Conservation (phyloP, 2,888 invertebrate genomes). For the Aelia acuminata region DNA sequence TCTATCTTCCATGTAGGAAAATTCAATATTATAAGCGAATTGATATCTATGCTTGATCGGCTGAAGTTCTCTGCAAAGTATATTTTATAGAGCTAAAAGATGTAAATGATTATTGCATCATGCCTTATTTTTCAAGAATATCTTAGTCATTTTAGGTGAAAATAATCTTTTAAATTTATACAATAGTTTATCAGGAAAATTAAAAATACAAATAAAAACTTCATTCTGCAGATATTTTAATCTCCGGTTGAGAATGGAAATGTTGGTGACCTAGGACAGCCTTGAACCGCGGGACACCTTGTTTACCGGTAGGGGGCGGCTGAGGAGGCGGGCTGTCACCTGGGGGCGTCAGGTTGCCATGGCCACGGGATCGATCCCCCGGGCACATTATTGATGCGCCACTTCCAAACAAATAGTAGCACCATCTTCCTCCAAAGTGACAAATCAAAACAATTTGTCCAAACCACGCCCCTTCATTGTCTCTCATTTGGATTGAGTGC, state of each 20-base stretch:
- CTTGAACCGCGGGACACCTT: background rate
- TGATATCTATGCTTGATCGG: too few relatives aligned
- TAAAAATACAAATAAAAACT: too few relatives aligned
- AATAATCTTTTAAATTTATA: too few relatives aligned
- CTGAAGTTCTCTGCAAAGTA: too few relatives aligned
- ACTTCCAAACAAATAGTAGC: slow-evolving; percentile 42
- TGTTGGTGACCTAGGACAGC: background rate
- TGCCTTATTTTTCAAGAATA: too few relatives aligned
- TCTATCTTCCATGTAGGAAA: too few relatives aligned
- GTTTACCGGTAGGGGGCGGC: slow-evolving; percentile 15
- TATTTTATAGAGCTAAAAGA: too few relatives aligned
- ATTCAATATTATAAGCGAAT: too few relatives aligned
- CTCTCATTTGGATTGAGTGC: background rate
- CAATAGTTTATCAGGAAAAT: too few relatives aligned
- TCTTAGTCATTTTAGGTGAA: too few relatives aligned
- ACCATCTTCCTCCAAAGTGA: background rate
- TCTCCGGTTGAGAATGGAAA: background rate
- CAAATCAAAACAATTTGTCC: slow-evolving; percentile 53
- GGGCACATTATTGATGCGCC: slow-evolving; percentile 53
- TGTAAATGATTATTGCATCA: too few relatives aligned
- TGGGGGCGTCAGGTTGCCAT: slow-evolving; percentile 59
- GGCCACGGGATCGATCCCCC: slow-evolving; percentile 60
- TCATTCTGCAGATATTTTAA: too few relatives aligned
- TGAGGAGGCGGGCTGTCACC: slow-evolving; percentile 52
- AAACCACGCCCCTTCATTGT: slow-evolving; percentile 9